Conservation (phyloP, 2,888 invertebrate genomes). For the Ectemnius continuus region DNA sequence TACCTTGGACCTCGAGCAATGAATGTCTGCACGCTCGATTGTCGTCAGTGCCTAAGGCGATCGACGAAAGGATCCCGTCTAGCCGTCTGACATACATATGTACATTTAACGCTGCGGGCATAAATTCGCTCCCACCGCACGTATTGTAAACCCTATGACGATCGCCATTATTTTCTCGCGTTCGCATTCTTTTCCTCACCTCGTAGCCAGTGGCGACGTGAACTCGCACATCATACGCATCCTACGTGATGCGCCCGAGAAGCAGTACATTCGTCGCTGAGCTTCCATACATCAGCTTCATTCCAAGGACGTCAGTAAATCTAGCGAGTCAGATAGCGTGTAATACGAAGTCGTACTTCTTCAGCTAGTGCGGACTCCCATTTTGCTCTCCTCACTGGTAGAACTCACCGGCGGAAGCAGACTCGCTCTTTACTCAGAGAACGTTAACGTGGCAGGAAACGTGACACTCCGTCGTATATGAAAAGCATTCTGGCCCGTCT, state of each 20-base stretch:
- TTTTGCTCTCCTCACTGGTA: slow-evolving; percentile 7
- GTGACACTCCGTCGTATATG: not conserved
- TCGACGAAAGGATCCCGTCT: slow-evolving; percentile 34
- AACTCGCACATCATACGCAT: not conserved
- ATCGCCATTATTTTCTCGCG: slow-evolving; percentile 31
- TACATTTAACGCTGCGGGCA: slow-evolving; percentile 24
- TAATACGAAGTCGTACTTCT: slow-evolving; percentile 9
- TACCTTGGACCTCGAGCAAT: slow-evolving; percentile 12
- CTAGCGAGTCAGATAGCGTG: slow-evolving; percentile 26
- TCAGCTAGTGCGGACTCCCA: slow-evolving; percentile 7
- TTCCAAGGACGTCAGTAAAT: no score
- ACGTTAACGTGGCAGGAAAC: not conserved
- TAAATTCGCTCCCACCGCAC: slow-evolving; percentile 54
- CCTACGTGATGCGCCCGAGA: not conserved
- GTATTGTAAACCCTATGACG: slow-evolving; percentile 55
- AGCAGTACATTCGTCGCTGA: not conserved
- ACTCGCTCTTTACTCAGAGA: not conserved
- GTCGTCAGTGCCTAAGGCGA: slow-evolving; percentile 30
- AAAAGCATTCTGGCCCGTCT: not conserved
- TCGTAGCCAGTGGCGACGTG: slow-evolving; percentile 40
- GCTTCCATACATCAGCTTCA: not conserved
- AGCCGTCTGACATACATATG: slow-evolving; percentile 37
- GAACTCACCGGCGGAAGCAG: not conserved
- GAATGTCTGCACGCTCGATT: slow-evolving; percentile 18
- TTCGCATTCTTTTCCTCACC: slow-evolving; percentile 31